Evolutionary conservation across 2,888 invertebrate genomes (phyloP), one percentile per base, ranked within the genome.

Genomic region (Laothoe populi): DNA sequence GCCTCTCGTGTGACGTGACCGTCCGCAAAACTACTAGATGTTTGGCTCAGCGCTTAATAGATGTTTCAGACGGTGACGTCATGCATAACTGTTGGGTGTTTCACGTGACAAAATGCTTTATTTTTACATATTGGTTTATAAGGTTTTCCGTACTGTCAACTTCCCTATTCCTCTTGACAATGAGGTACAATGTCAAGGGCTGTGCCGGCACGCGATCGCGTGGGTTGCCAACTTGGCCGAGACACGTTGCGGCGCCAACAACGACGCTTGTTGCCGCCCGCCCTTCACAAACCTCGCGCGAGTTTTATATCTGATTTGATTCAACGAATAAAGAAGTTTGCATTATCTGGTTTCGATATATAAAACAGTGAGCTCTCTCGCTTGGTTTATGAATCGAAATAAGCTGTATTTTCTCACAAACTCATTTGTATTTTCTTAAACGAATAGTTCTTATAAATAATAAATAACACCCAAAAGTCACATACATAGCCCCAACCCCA

Each of bases 131-230:
- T n/a, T n/a, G n/a, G n/a, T n/a, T n/a, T n/a, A n/a, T n/a, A n/a
- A n/a, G n/a, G n/a, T n/a, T n/a, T n/a, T n/a, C n/a, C n/a, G n/a
- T n/a, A n/a, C n/a, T n/a, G n/a, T n/a, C n/a, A n/a, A n/a, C n/a
- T n/a, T n/a, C n/a, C n/a, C n/a, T n/a, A n/a, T 21, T 42, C 53
- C 19, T 35, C 53, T 35, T 19, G 19, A 53, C 11, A 53, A 53
- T 31, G 53, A 19, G 19, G 19, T 57, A 24, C 57, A 46, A 61
- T 57, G 57, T 57, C 45, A 61, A 44, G 44, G 35, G 57, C 23
- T 46, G 35, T 5, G 38, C 11, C 16, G 16, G 35, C 61, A 61
- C 61, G 61, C 61, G 61, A 61, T 61, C 61, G 61, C 61, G 61
- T 61, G 61, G 5, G 35, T 13, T 38, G 38, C 31, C 44, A 57